Evolutionary conservation across 2,888 invertebrate species (phyloP), one percentile per base, ranked within the genome.

Genomic region (Eudasyphora cyanicolor): DNA sequence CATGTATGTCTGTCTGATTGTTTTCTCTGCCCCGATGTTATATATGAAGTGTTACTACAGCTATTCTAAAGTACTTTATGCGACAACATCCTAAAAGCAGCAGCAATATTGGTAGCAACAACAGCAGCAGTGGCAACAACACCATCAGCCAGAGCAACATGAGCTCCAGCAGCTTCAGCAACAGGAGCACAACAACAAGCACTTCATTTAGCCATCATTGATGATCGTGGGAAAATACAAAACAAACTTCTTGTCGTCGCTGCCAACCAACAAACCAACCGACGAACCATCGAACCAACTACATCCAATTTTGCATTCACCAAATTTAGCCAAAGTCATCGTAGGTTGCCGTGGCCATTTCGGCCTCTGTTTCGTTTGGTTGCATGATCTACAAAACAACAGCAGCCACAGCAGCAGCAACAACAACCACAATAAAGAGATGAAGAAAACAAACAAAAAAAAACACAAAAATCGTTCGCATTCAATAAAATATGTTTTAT

Each of bases 401-500:
- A 80, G 32, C 35, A 21, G 14, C 49, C 5, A 17, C 49, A 60
- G 21, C 35, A 64, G 19, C 64, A 35, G 35, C 64, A 64, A 35
- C 42, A 67, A 8, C 14, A 42, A 42, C 42, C 8, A 3, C 19
- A 67, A 67, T n/a, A 45, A 45, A 4, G n/a, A 45, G 6, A 14
- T 5, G n/a, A n/a, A n/a, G n/a, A n/a, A n/a, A n/a, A n/a, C n/a
- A n/a, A n/a, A n/a, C n/a, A n/a, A n/a, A 5, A 45, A 32, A n/a
- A 14, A 45, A 45, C 45, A 45, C 76, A 76, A 62, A 51, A 71
- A 80, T 71, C 71, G 54, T 80, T 76, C 76, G 49, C 71, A 78
- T 71, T 78, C 78, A 80, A 77, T 82, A 70, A 74, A 74, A 77
- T 77, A 82, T 77, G 77, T 82, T 82, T 74, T 74, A 77, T 77